A percentile compares a stretch with the other conserved stretches of the same genome.
These are phyloP conservation scores for Tringa solitaria DNA, from an alignment of 2,113 vertebrate genomes.

Conservation along the genomic window DNA sequence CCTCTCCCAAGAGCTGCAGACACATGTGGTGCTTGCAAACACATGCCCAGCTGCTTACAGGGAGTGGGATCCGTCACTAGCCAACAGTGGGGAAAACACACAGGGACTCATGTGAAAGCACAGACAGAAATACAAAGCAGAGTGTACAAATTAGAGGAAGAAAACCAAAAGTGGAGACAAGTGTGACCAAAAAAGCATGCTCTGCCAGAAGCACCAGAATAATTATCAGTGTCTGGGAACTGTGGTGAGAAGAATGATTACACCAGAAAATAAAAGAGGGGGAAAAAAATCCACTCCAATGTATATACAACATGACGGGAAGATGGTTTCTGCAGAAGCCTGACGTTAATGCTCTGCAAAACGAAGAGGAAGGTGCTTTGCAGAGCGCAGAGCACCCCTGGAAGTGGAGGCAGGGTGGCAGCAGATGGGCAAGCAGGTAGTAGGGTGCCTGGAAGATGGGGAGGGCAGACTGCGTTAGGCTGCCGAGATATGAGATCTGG, in stretches of 20 bases:
- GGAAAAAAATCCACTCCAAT: not conserved
- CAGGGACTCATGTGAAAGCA: not conserved
- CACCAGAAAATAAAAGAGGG: not conserved
- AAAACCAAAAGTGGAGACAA: not conserved
- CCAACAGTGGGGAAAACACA: not conserved
- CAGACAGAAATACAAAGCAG: not conserved
- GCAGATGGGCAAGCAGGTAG: rapidly evolving
- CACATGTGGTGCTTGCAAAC: not conserved
- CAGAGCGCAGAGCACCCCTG: not conserved
- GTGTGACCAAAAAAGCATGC: not conserved
- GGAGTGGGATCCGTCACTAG: not conserved
- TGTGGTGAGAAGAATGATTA: not conserved
- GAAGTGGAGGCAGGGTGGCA: not conserved
- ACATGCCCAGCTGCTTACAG: not conserved
- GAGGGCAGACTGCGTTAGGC: not conserved
- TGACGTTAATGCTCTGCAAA: not conserved
- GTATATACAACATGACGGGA: not conserved
- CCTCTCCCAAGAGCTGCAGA: not conserved
- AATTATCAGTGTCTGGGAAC: not conserved
- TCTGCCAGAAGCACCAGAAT: not conserved
- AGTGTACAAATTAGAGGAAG: not conserved
- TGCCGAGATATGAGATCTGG: not conserved
- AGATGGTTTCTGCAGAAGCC: not conserved
- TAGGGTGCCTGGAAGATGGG: not conserved
- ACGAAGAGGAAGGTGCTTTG: not conserved